Percentiles rank a stretch among this genome's conserved stretches.
Conservation (phyloP, 2,888 invertebrate genomes). For the Monochamus alternatus region DNA sequence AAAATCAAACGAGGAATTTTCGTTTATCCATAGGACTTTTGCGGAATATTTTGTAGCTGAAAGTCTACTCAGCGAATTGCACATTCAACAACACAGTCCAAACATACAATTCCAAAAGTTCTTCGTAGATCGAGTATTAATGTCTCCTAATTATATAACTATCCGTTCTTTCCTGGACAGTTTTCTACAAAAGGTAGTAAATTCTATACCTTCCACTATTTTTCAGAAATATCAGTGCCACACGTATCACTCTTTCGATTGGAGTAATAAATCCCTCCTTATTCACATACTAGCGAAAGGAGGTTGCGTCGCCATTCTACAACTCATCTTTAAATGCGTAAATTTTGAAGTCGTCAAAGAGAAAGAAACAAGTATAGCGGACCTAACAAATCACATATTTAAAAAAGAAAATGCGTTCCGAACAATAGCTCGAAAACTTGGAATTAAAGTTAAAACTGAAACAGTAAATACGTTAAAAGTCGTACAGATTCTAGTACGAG, state of each 20-base stretch:
- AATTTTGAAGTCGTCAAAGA: neutral
- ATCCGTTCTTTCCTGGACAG: neutral
- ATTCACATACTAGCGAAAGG: neutral
- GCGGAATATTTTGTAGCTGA: neutral
- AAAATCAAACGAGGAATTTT: neutral
- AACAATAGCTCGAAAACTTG: no score
- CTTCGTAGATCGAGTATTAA: neutral
- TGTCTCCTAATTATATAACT: neutral
- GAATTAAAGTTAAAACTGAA: no score
- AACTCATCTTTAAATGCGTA: neutral
- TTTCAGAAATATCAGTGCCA: neutral
- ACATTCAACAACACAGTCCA: no score
- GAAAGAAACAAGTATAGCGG: neutral
- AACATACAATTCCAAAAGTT: neutral
- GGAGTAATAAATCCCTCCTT: no score
- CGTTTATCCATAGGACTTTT: slow-evolving; percentile 17
- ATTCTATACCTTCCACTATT: neutral
- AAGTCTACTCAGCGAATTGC: no score
- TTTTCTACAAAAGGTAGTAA: neutral
- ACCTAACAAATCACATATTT: no score
- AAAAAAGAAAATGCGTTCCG: neutral
- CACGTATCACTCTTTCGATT: neutral
- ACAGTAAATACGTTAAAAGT: neutral
- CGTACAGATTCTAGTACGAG: neutral
- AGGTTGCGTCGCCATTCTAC: neutral